Base-by-base conservation (phyloP, 1,140 invertebrate species). In the Heliothis subflexa region DNA sequence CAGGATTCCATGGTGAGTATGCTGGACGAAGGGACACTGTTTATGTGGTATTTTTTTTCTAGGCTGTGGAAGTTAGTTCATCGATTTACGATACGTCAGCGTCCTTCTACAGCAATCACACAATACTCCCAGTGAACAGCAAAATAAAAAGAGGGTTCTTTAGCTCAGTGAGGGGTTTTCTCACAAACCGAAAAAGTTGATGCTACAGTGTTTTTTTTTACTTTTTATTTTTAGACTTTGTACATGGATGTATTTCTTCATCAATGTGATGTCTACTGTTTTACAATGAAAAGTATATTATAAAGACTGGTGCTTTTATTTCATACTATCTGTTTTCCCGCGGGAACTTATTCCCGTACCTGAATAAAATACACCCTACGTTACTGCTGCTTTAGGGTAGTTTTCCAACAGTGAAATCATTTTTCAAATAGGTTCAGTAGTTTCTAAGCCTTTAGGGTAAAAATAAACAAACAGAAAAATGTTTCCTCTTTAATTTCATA, bases 31-130 rank as follows among this genome's bases (percentile, higher is more conserved):
- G n/a, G n/a, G n/a, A n/a, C n/a, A n/a, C n/a, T 5, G 16, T 28
- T 50, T 33, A 78, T 25, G 5, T 68, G 3, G 0, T 28, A 66
- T 64, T 75, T 77, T 68, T 79, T 18, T 91, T 89, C 21, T 82
- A 94, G 92, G 86, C 83, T 49, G 82, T 91, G 49, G 89, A 91
- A 80, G 83, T 94, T 71, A 85, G 80, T 21, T 94, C 92, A 1
- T 90, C 90, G 1, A 78, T 94, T 7, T 93, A 90, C 73, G 91
- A 91, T 45, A 93, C 92, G 1, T 89, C 91, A 11, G 88, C 84
- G 9, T 94, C 92, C 0, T 94, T 92, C 82, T 93, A 90, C 75
- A 92, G 82, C 25, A 89, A 89, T 49, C 92, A 94, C 74, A 85
- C 85, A 0, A 80, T 91, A 21, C 50, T 82, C 9, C 87, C 88